Percentiles rank a stretch among this genome's conserved stretches.
Conservation (phyloP, 2,888 invertebrate genomes). For the Agrenia bidenticulata region DNA sequence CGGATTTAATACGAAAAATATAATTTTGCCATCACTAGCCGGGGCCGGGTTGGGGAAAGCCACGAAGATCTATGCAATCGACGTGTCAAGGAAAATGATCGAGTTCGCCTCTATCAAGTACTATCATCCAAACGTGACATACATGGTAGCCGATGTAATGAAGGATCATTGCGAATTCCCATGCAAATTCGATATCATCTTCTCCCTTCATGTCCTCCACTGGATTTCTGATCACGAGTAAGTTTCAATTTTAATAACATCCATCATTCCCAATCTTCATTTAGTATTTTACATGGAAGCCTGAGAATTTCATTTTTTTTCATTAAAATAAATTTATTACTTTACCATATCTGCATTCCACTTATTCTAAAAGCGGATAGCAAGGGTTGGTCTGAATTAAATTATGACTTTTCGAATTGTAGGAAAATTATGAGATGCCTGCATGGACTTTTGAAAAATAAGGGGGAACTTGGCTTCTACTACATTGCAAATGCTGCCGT, state of each 20-base stretch:
- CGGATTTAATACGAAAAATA: conserved; percentile 48
- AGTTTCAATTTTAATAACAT: too few relatives aligned
- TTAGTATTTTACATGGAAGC: neutral
- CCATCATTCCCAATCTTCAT: neutral
- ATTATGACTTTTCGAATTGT: conserved; percentile 12
- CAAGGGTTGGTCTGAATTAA: too few relatives aligned
- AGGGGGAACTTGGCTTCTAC: conserved; percentile 52
- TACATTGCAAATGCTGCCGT: conserved; percentile 49
- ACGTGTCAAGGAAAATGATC: conserved; percentile 52
- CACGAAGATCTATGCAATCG: conserved; percentile 44
- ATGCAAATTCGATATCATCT: conserved; percentile 52
- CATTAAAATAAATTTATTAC: neutral
- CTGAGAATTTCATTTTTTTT: neutral
- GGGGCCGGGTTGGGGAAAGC: conserved; percentile 3
- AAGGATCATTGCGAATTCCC: conserved; percentile 49
- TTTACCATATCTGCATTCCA: too few relatives aligned
- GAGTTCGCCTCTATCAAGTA: conserved; percentile 51
- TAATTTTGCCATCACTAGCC: conserved; percentile 37
- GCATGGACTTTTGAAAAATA: conserved; percentile 38
- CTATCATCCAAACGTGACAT: conserved; percentile 46
- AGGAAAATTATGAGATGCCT: conserved; percentile 47
- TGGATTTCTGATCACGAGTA: conserved; percentile 52
- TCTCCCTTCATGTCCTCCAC: conserved; percentile 52
- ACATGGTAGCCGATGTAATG: conserved; percentile 51
- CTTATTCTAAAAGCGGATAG: too few relatives aligned